Evolutionary conservation across 2,888 invertebrate species (phyloP).

Genomic region (Emesis russula): DNA sequence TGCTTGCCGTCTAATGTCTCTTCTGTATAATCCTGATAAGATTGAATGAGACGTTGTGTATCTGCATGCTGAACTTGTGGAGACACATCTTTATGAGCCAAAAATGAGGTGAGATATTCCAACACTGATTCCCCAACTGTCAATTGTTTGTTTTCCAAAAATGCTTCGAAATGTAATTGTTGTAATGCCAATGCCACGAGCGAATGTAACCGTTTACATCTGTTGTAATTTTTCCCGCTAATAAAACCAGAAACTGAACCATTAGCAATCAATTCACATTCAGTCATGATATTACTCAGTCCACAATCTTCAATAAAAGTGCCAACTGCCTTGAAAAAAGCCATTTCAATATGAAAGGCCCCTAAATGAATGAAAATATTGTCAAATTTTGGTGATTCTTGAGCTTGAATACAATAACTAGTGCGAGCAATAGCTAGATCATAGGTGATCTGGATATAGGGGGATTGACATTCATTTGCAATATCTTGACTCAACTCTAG

Average conservation of each 20-base stretch:
- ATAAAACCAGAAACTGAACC: conserved; percentile 89
- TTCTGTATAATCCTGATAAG: conserved; percentile 78
- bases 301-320: conserved; percentile 88
- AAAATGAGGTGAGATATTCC: conserved; percentile 89
- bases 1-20: conserved; percentile 41
- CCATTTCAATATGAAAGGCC: conserved; percentile 87
- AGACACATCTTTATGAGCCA: conserved; percentile 90
- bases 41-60: conserved; percentile 89
- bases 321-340: conserved; percentile 89
- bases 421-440: too few relatives aligned
- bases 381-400: too few relatives aligned
- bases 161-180: conserved; percentile 87
- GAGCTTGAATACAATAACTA: too few relatives aligned
- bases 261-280: conserved; percentile 73
- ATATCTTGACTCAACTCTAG: conserved; percentile 84
- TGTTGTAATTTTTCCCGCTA: conserved; percentile 87
- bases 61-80: conserved; percentile 75
- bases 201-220: conserved; percentile 89
- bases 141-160: conserved; percentile 72
- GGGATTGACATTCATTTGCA: conserved; percentile 85
- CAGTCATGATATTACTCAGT: conserved; percentile 85
- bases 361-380: too few relatives aligned
- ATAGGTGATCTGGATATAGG: too few relatives aligned
- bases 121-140: conserved; percentile 79
- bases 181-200: conserved; percentile 84